A percentile compares a stretch with the other conserved stretches of the same genome.
These are phyloP conservation scores for Isichthys henryi DNA, from an alignment of 2,113 vertebrate genomes.

Conservation along the genomic window DNA sequence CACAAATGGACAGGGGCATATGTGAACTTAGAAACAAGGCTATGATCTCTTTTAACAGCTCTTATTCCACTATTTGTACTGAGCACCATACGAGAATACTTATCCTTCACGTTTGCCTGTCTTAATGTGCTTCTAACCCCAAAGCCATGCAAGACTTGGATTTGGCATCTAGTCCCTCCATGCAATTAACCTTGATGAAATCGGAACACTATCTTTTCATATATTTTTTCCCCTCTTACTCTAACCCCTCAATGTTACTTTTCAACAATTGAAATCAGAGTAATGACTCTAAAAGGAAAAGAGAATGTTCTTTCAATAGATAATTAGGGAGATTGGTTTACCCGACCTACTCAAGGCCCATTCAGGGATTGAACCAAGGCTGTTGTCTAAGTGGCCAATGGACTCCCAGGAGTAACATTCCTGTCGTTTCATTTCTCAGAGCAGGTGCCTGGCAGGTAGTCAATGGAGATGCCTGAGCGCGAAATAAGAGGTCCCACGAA, in stretches of 20 bases:
- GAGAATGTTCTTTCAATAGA: slow-evolving; percentile 73
- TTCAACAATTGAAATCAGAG: slow-evolving; percentile 72
- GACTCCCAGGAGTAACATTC: slow-evolving; percentile 77
- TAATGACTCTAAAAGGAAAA: slow-evolving; percentile 65
- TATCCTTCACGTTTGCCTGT: slow-evolving; percentile 50
- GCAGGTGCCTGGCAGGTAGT: slow-evolving; percentile 94
- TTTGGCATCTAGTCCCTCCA: slow-evolving; percentile 48
- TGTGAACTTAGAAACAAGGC: neutral
- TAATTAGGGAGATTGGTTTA: slow-evolving; percentile 94
- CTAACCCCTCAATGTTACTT: slow-evolving; percentile 57
- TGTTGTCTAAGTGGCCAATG: slow-evolving; percentile 60
- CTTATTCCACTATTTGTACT: slow-evolving; percentile 5
- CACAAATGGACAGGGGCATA: neutral
- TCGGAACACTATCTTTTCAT: slow-evolving; percentile 43
- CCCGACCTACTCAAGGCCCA: slow-evolving; percentile 61
- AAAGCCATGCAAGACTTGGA: slow-evolving; percentile 47
- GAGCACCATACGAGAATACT: slow-evolving; percentile 33
- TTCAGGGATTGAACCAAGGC: slow-evolving; percentile 58
- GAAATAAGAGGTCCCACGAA: slow-evolving; percentile 59
- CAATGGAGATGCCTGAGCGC: slow-evolving; percentile 71
- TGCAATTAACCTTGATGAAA: slow-evolving; percentile 57
- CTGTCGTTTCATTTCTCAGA: slow-evolving; percentile 77
- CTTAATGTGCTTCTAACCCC: slow-evolving; percentile 23
- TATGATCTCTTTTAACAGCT: neutral
- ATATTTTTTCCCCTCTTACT: slow-evolving; percentile 36